Conservation (phyloP, 2,797 vertebrate genomes). For the Chromobotia macracanthus region DNA sequence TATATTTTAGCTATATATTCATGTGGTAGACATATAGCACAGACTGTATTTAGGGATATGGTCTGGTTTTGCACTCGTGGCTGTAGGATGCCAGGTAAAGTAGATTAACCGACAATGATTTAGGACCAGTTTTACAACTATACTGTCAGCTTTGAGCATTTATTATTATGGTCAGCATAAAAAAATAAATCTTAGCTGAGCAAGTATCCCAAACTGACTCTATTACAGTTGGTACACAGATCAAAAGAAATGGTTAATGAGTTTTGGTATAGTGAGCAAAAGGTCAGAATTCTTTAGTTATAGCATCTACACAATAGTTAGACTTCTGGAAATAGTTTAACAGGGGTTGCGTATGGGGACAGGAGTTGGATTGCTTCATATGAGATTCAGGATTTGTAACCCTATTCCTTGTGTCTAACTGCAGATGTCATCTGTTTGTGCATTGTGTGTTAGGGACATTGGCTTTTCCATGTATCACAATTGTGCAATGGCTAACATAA, state of each 20-base stretch:
- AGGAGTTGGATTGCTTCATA: neutral
- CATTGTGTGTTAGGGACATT: too few relatives aligned
- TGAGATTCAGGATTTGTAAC: too few relatives aligned
- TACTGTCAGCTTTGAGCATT: neutral
- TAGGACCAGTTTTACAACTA: conserved; percentile 6
- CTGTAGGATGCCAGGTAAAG: neutral
- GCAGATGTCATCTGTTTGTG: too few relatives aligned
- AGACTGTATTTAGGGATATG: conserved; percentile 44
- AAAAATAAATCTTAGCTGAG: conserved; percentile 25
- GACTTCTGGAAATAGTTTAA: conserved; percentile 43
- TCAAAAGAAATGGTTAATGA: conserved; percentile 35
- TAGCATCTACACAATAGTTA: neutral
- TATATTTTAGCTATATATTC: conserved; percentile 28
- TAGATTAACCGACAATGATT: conserved; percentile 10
- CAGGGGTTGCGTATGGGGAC: neutral
- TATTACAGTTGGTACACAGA: conserved; percentile 1
- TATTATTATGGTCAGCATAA: neutral
- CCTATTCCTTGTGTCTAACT: too few relatives aligned
- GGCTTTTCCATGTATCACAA: too few relatives aligned
- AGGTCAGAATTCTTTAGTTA: conserved; percentile 12
- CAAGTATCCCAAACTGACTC: neutral
- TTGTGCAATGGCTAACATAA: too few relatives aligned
- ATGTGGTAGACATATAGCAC: conserved; percentile 19
- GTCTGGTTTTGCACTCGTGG: conserved; percentile 35
- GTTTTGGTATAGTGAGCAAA: neutral